Conservation (phyloP, 2,888 invertebrate species). For the Himalopsyche kuldschensis region DNA sequence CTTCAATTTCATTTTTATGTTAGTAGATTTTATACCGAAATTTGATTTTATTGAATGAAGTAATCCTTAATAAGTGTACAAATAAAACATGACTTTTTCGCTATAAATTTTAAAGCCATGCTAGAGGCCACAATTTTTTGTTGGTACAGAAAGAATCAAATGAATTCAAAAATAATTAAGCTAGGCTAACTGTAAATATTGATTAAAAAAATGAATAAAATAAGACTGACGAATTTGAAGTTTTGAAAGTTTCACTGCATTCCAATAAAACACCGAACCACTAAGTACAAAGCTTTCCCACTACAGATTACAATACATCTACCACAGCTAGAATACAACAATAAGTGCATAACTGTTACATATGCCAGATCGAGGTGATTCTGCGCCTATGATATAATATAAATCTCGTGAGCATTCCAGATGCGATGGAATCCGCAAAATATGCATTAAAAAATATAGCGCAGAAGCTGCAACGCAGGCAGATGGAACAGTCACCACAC, state of each 20-base stretch:
- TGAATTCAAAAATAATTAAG: too few species aligned
- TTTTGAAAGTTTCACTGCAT: background rate
- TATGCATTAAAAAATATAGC: background rate
- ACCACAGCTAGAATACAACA: slow-evolving; percentile 5
- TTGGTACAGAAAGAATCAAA: too few species aligned
- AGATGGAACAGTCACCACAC: background rate
- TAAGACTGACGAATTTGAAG: background rate
- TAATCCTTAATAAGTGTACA: too few species aligned
- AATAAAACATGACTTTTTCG: too few species aligned
- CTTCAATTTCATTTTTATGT: too few species aligned
- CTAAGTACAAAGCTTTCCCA: background rate
- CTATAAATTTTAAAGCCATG: too few species aligned
- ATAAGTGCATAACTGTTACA: background rate
- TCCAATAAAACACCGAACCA: background rate
- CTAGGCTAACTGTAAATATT: too few species aligned
- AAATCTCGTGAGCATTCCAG: background rate
- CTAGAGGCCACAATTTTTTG: too few species aligned
- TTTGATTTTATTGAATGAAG: too few species aligned
- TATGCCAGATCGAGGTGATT: background rate
- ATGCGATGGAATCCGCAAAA: background rate
- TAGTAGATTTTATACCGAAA: too few species aligned
- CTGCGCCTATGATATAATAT: background rate
- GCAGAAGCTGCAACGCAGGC: background rate
- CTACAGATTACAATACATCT: background rate
- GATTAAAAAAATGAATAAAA: too few species aligned